phyloP scores from a whole-genome alignment of 2,113 vertebrate species.

The Halichoeres trimaculatus region DNA sequence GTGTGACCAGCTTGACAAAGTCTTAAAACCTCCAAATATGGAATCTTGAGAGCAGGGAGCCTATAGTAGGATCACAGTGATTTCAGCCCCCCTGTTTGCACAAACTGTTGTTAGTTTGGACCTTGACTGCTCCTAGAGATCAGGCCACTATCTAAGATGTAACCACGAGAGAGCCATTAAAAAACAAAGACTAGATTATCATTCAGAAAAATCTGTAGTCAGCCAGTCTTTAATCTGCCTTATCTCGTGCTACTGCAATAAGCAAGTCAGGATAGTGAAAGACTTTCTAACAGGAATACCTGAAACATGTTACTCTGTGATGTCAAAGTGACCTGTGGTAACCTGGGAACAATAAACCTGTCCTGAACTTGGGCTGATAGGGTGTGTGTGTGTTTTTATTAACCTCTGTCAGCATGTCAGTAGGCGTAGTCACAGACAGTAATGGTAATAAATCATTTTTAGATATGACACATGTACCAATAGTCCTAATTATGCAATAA shows the following conservation, averaged over 20 bases:
- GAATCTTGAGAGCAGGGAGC: conserved; percentile 61
- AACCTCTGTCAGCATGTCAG: neutral
- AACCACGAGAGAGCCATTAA: conserved; percentile 56
- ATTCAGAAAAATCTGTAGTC: conserved; percentile 34
- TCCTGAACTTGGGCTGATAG: neutral
- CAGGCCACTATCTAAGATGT: conserved; percentile 69
- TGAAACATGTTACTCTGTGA: conserved; percentile 16
- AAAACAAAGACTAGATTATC: conserved; percentile 46
- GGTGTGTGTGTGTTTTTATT: neutral
- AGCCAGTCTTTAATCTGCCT: conserved; percentile 62
- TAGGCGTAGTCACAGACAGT: neutral
- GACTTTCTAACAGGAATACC: neutral
- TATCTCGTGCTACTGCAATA: conserved; percentile 46
- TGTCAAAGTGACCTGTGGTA: conserved; percentile 31
- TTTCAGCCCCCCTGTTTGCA: conserved; percentile 69
- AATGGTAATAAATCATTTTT: conserved; percentile 7
- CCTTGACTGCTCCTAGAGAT: conserved; percentile 75
- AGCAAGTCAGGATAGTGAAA: neutral
- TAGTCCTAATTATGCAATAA: neutral
- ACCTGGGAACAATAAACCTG: conserved; percentile 5
- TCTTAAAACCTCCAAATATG: conserved; percentile 81
- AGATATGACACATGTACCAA: neutral
- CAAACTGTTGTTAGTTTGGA: conserved; percentile 73
- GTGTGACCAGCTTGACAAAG: conserved; percentile 23
- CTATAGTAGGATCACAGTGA: conserved; percentile 16